Evolutionary conservation across 35 echinoderm and acorn worm species (phyloP).

Genomic region (Apostichopus japonicus): DNA sequence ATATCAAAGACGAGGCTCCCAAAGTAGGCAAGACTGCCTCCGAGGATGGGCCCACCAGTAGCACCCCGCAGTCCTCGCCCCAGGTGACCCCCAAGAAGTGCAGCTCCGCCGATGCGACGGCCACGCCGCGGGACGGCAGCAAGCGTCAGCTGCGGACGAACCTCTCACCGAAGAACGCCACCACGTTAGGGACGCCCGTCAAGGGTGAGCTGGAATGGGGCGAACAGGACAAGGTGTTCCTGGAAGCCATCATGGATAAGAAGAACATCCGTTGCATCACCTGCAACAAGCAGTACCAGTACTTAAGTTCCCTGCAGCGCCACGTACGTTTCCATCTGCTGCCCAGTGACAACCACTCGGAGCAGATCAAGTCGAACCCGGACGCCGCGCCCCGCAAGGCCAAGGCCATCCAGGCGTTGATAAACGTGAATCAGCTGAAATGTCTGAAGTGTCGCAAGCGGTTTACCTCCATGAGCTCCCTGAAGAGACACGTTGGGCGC

Average conservation of each 20-base stretch:
- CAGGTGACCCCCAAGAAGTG: constrained; percentile 36
- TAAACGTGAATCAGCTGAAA: constrained; percentile 84
- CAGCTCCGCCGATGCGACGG: not conserved
- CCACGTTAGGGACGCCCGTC: not conserved
- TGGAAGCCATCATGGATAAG: constrained; percentile 79
- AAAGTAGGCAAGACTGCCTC: constrained; percentile 39
- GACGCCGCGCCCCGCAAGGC: constrained; percentile 66
- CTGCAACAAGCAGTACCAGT: constrained; percentile 87
- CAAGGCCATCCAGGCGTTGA: constrained; percentile 68
- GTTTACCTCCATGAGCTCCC: constrained; percentile 66
- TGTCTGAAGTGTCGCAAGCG: constrained; percentile 92
- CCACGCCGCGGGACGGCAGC: not conserved
- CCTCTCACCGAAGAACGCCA: constrained; percentile 26
- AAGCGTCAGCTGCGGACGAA: constrained; percentile 25
- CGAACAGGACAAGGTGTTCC: constrained; percentile 48
- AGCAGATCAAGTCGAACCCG: constrained; percentile 42
- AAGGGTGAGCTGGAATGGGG: constrained; percentile 52
- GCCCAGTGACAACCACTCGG: constrained; percentile 12
- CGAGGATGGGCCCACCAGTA: constrained; percentile 43
- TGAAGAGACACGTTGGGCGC: constrained; percentile 87
- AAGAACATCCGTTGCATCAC: constrained; percentile 77
- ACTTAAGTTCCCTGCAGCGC: constrained; percentile 80
- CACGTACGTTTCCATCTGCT: constrained; percentile 82
- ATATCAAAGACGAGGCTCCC: constrained; percentile 49
- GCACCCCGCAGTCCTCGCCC: constrained; percentile 35